These are phyloP conservation scores for Esox niger DNA, from an alignment of 2,113 vertebrate species.

Conservation along the genomic window DNA sequence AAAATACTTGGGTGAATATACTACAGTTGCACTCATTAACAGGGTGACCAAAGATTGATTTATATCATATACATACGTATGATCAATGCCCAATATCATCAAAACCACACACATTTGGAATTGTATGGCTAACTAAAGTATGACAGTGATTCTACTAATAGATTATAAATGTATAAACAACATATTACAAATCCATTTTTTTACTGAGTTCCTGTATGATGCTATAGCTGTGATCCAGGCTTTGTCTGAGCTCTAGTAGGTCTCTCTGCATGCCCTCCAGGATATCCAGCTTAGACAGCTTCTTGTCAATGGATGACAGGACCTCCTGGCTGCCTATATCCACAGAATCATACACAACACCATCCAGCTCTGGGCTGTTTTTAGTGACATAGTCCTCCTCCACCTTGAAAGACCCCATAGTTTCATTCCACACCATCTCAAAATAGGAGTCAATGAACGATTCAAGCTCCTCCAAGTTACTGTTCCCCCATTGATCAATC, in stretches of 20 bases:
- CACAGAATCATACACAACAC: not conserved
- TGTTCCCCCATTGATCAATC: constrained; percentile 59
- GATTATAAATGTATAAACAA: no score
- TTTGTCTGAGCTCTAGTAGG: constrained; percentile 45
- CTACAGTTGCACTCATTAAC: not conserved
- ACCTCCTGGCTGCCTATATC: constrained; percentile 12
- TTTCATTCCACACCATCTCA: constrained; percentile 58
- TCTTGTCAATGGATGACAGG: constrained; percentile 57
- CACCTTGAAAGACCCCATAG: constrained; percentile 20
- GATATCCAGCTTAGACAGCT: constrained; percentile 64
- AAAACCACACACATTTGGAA: not conserved
- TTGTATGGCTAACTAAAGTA: no score
- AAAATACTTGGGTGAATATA: not conserved
- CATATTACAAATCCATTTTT: no score
- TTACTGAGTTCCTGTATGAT: constrained; percentile 43
- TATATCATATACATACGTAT: not conserved
- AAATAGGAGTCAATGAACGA: constrained; percentile 66
- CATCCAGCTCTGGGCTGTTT: not conserved
- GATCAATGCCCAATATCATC: not conserved
- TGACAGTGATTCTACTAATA: no score
- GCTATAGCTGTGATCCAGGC: constrained; percentile 44
- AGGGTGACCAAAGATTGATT: not conserved
- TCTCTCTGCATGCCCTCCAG: constrained; percentile 64
- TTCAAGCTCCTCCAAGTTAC: constrained; percentile 67
- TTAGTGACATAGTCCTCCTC: not conserved